Conservation (phyloP, 64 coral and sea anemone species). For the Porites lutea region DNA sequence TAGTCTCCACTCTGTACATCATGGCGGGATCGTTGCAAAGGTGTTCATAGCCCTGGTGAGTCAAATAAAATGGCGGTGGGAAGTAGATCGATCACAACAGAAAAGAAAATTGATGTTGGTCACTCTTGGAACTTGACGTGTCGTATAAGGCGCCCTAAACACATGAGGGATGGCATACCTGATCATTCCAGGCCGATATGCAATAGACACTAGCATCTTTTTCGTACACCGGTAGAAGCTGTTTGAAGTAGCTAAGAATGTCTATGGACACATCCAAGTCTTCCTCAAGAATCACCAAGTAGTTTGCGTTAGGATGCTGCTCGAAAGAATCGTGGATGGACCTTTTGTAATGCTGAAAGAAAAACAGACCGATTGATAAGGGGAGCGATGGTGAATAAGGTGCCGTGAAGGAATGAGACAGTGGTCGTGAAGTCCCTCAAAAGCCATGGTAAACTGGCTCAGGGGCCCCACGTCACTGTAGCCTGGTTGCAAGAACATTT, state of each 20-base stretch:
- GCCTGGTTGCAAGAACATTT: too few relatives aligned
- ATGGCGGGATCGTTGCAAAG: slow-evolving; percentile 82
- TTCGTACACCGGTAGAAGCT: slow-evolving; percentile 83
- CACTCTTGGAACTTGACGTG: too few relatives aligned
- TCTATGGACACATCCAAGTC: slow-evolving; percentile 79
- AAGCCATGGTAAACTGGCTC: too few relatives aligned
- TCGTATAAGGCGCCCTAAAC: too few relatives aligned
- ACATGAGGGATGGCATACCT: slow-evolving; percentile 29
- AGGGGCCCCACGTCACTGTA: too few relatives aligned
- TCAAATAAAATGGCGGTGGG: neutral
- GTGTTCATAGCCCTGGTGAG: slow-evolving; percentile 84
- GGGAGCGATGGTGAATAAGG: neutral
- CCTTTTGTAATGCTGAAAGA: slow-evolving; percentile 85
- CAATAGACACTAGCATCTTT: slow-evolving; percentile 92
- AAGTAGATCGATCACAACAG: neutral
- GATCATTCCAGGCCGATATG: slow-evolving; percentile 97
- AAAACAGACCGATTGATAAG: neutral
- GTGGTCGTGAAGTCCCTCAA: too few relatives aligned
- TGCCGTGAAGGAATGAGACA: too few relatives aligned
- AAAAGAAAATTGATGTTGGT: too few relatives aligned
- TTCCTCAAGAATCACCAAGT: slow-evolving; percentile 75
- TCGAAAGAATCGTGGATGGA: slow-evolving; percentile 71
- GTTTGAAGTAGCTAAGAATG: slow-evolving; percentile 85
- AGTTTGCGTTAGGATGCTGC: slow-evolving; percentile 58
- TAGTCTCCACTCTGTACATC: slow-evolving; percentile 95